Percentiles rank a stretch among this genome's conserved stretches.
These are phyloP conservation scores for Lamprologus tigripictilis DNA, from an alignment of 2,113 vertebrate genomes.

Conservation along the genomic window DNA sequence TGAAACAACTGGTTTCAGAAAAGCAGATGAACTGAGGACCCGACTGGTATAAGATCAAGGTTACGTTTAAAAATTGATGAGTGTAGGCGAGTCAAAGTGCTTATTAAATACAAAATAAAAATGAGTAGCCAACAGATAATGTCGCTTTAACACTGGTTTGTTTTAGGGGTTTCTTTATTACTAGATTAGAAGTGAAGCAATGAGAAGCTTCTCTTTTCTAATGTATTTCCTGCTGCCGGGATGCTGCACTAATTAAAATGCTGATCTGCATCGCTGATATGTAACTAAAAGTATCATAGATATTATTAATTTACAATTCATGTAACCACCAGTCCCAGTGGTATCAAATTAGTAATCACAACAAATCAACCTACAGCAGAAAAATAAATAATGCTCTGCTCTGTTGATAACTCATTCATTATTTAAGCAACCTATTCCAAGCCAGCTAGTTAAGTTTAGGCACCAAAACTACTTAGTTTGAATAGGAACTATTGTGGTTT, in stretches of 20 bases:
- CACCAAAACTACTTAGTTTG: not conserved
- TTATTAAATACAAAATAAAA: not conserved
- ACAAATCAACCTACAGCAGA: not conserved
- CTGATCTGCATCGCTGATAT: not conserved
- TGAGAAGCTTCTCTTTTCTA: not conserved
- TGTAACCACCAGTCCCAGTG: not conserved
- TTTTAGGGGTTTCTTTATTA: rapidly evolving
- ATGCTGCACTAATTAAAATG: rapidly evolving
- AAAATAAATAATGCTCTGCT: rapidly evolving
- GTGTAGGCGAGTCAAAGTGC: not conserved
- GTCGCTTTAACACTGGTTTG: not conserved
- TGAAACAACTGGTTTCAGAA: not conserved
- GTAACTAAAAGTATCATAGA: not conserved
- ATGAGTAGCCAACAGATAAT: not conserved
- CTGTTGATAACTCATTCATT: not conserved
- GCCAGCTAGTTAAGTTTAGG: not conserved
- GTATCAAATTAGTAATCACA: not conserved
- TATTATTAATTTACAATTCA: not conserved
- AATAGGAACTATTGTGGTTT: not conserved
- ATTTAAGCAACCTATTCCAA: not conserved
- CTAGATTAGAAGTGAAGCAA: rapidly evolving
- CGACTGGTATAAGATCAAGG: not conserved
- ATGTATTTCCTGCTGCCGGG: not conserved
- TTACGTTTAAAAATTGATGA: not conserved
- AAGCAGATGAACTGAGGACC: not conserved